Evolutionary conservation across 2,888 invertebrate species (phyloP).

Genomic region (Pachycephus smyrnensis): DNA sequence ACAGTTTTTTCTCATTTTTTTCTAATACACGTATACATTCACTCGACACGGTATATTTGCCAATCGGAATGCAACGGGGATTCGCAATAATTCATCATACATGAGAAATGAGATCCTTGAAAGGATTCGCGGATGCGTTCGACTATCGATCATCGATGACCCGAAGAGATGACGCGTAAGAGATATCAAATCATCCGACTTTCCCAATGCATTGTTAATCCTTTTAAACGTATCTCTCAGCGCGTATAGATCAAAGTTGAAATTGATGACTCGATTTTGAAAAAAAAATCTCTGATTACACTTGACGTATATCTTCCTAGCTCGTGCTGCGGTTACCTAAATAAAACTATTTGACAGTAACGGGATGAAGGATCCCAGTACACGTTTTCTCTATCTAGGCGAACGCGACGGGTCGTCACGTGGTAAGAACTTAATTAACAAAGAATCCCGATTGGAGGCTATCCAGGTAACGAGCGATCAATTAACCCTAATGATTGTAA

Average conservation of each 20-base stretch:
- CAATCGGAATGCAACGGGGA: not conserved
- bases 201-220: not conserved
- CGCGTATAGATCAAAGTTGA: not conserved
- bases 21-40: not conserved
- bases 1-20: not conserved
- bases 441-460: conserved; percentile 31
- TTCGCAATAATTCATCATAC: not conserved
- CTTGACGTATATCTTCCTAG: not conserved
- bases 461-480: conserved; percentile 19
- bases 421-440: conserved; percentile 9
- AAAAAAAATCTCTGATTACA: not conserved
- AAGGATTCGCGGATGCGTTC: not conserved
- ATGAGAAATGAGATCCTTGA: not conserved
- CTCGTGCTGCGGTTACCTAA: not conserved
- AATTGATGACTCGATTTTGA: not conserved
- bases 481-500: conserved; percentile 34
- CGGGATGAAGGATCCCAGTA: not conserved
- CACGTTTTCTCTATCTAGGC: not conserved
- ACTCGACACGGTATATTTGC: not conserved
- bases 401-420: not conserved
- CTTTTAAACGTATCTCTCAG: not conserved
- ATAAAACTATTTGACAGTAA: not conserved
- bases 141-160: not conserved
- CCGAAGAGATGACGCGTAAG: not conserved
- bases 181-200: not conserved